Conservation (phyloP, 2,888 invertebrate genomes). For the Hanleya hanleyi region DNA sequence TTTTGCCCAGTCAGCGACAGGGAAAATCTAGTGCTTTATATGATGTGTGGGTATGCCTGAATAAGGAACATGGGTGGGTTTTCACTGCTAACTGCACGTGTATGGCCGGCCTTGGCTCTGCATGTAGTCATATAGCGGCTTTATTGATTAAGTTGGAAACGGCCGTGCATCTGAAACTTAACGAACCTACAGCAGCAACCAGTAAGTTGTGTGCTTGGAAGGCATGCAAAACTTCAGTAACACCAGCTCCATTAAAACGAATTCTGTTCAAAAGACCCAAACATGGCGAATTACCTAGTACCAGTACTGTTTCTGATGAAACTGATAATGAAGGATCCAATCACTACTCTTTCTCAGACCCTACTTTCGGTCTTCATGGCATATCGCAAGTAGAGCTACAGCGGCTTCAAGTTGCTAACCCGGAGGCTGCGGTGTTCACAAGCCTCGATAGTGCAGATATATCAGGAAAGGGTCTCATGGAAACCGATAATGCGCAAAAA, state of each 20-base stretch:
- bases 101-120: neutral
- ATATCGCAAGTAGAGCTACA: neutral
- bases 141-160: neutral
- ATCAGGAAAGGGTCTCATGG: no score
- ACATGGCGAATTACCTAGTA: neutral
- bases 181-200: neutral
- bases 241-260: neutral
- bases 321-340: neutral
- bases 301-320: neutral
- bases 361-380: neutral
- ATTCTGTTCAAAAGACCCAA: neutral
- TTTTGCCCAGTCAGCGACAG: neutral
- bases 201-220: neutral
- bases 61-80: neutral
- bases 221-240: neutral
- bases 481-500: neutral
- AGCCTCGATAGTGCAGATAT: neutral
- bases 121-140: neutral
- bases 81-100: neutral
- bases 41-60: neutral
- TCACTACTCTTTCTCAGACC: neutral
- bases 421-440: neutral
- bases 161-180: neutral
- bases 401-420: neutral
- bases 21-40: neutral